Evolutionary conservation across 2,797 vertebrate genomes (phyloP).

Genomic region (Enteromius paludinosus): DNA sequence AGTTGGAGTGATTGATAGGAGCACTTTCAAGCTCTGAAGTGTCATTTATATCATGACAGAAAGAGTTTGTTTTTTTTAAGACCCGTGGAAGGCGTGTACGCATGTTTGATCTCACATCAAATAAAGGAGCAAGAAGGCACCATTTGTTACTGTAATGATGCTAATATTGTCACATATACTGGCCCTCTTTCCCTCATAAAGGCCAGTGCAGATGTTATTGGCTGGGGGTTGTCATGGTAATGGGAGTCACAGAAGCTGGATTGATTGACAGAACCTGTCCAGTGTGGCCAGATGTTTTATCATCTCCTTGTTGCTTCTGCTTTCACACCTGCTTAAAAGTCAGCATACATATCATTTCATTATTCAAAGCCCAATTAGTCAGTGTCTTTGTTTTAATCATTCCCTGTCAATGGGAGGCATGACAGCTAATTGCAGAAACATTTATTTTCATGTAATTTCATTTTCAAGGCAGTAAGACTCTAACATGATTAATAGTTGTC

Average conservation of each 20-base stretch:
- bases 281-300: conserved; percentile 44
- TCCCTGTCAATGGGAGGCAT: conserved; percentile 35
- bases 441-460: conserved; percentile 38
- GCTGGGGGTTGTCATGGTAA: conserved; percentile 41
- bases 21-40: conserved; percentile 74
- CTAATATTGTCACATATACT: conserved; percentile 58
- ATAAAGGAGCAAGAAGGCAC: conserved; percentile 36
- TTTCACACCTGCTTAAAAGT: conserved; percentile 44
- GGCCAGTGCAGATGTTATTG: conserved; percentile 55
- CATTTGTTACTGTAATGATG: conserved; percentile 64
- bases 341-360: conserved; percentile 37
- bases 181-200: conserved; percentile 40
- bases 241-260: conserved; percentile 26
- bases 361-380: conserved; percentile 40
- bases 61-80: conserved; percentile 42
- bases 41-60: conserved; percentile 82
- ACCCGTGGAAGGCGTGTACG: conserved; percentile 41
- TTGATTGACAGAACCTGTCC: conserved; percentile 56
- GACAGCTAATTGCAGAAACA: conserved; percentile 39
- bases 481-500: conserved; percentile 30
- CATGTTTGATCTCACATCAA: conserved; percentile 36
- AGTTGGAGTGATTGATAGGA: conserved; percentile 83
- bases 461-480: conserved; percentile 27
- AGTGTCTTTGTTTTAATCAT: conserved; percentile 39
- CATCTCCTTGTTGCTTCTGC: conserved; percentile 30